phyloP scores from a whole-genome alignment of 2,888 invertebrate genomes.

The Antheraea yamamai region DNA sequence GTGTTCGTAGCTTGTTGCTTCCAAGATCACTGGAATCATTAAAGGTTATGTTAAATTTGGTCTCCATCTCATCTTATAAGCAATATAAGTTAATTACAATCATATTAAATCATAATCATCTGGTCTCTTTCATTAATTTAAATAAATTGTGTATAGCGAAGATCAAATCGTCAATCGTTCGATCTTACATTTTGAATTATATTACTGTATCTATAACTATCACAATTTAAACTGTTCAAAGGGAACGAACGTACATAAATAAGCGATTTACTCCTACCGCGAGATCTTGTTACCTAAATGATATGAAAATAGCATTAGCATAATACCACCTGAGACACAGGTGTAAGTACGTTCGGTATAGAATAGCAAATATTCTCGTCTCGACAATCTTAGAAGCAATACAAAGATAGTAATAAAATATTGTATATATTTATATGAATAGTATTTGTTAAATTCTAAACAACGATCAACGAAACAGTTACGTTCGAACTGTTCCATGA shows the following conservation, averaged over 20 bases:
- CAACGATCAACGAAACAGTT: too few species aligned
- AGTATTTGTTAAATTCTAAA: too few species aligned
- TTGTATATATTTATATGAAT: too few species aligned
- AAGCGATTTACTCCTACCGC: not conserved
- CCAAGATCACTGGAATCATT: constrained; percentile 85
- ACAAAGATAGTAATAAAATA: too few species aligned
- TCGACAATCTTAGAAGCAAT: too few species aligned
- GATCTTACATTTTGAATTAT: not conserved
- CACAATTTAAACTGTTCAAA: not conserved
- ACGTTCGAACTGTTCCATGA: too few species aligned
- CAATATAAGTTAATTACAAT: not conserved
- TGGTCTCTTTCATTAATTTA: not conserved
- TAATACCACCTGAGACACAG: too few species aligned
- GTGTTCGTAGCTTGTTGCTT: constrained; percentile 85
- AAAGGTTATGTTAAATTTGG: constrained; percentile 4
- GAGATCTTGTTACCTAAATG: not conserved
- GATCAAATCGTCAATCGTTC: not conserved
- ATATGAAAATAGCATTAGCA: not conserved
- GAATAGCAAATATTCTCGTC: too few species aligned
- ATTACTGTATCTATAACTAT: not conserved
- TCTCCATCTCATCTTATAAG: not conserved
- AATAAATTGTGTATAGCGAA: not conserved
- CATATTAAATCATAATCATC: not conserved
- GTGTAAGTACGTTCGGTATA: too few species aligned
- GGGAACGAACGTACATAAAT: not conserved